Evolutionary conservation across 1,140 invertebrate genomes (phyloP), one percentile per base, ranked within the genome.

Genomic region (Pollicipes pollicipes): DNA sequence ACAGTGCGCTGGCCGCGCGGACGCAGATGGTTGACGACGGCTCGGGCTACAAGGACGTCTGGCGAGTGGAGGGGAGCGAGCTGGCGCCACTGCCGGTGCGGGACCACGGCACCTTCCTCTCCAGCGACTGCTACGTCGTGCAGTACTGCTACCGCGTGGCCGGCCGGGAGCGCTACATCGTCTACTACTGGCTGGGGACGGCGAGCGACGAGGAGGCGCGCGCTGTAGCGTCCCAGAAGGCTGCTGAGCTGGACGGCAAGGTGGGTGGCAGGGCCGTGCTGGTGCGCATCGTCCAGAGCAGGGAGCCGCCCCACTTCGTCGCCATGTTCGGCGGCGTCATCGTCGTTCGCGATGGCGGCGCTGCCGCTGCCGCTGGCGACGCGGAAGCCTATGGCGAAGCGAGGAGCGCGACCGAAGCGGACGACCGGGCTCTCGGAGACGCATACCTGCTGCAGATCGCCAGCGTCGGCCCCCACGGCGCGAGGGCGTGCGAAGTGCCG

Each of bases 1-100:
- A 80, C 76, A 78, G 83, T 76, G 70, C 78, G 28, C 71, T 84
- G 69, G 88, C 89, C 0, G 89, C 89, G 0, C 85, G 93, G 80
- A 88, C 88, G 0, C 90, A 93, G 79, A 83, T 96, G 74, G 86
- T 95, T 8, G 94, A 96, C 78, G 92, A 95, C 80, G 93, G 93
- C 4, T 85, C 84, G n/a, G 93, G 93, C 0, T 85, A 86, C 35
- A 85, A 89, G 66, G 85, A 86, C 58, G 83, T 95, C 66, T 91
- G 87, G 75, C 73, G 88, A 71, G 78, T 86, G 8, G 80, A 81
- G 70, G 76, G 82, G 45, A 78, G 80, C 73, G 81, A 85, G 67
- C 76, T 86, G 24, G 78, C 83, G 30, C 86, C 89, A 74, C 78
- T 92, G 68, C 81, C 86, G 3, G 81, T 84, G 28, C 78, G 86